These are phyloP conservation scores for Ascidia mentula DNA, from an alignment of 23 tunicate genomes.

Conservation along the genomic window DNA sequence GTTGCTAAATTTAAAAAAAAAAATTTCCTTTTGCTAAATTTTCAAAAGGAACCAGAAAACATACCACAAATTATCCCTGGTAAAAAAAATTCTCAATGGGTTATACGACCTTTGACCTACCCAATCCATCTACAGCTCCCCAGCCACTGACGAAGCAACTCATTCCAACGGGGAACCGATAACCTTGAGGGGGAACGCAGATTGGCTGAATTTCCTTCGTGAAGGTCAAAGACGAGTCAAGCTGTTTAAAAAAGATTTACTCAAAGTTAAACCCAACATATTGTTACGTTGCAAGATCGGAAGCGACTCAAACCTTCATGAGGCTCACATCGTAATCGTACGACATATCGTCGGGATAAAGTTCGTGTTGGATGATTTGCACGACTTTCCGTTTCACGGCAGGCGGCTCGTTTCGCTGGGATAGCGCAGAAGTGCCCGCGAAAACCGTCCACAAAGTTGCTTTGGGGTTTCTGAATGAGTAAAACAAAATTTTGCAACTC, in stretches of 20 bases:
- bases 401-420: conserved; percentile 8
- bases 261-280: neutral
- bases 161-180: conserved; percentile 43
- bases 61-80: no score
- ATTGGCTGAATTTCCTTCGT: conserved; percentile 56
- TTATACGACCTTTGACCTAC: conserved; percentile 21
- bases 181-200: conserved; percentile 57
- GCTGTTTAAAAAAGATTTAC: conserved; percentile 24
- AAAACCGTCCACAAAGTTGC: conserved; percentile 37
- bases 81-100: no score
- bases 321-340: conserved; percentile 59
- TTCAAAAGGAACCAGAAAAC: no score
- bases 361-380: conserved; percentile 25
- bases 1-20: no score
- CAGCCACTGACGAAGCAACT: conserved; percentile 85
- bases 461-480: conserved; percentile 8
- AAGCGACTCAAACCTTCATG: conserved; percentile 37
- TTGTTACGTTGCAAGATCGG: neutral
- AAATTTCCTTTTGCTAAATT: no score
- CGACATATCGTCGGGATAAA: conserved; percentile 30
- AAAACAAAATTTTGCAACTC: neutral
- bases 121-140: conserved; percentile 44
- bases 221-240: conserved; percentile 27
- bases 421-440: conserved; percentile 42
- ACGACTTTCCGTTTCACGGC: conserved; percentile 37